A percentile compares a stretch with the other conserved stretches of the same genome.
phyloP scores from a whole-genome alignment of 2,888 invertebrate species.

The Cantharis flavilabris region DNA sequence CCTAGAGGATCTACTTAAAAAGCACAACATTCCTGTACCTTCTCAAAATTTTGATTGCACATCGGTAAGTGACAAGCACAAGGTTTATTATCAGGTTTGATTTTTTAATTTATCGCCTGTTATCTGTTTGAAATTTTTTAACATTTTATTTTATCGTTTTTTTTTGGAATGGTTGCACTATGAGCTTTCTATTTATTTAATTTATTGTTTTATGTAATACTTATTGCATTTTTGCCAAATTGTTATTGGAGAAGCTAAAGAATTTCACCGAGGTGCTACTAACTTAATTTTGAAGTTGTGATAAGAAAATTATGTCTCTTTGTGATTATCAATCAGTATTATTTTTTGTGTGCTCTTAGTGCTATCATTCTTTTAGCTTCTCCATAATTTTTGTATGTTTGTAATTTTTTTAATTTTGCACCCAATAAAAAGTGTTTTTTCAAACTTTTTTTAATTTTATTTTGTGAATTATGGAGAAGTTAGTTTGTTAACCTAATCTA shows the following conservation, averaged over 20 bases:
- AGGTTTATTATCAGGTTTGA: constrained; percentile 2
- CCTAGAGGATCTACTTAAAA: constrained; percentile 50
- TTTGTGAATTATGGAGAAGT: constrained; percentile 47
- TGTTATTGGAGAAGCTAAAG: constrained; percentile 49
- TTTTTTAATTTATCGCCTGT: constrained; percentile 22
- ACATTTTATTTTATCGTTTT: constrained; percentile 8
- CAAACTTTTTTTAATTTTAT: constrained; percentile 39
- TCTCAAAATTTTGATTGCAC: constrained; percentile 29
- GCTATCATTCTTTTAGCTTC: constrained; percentile 54
- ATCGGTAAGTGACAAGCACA: constrained; percentile 41
- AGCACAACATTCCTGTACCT: constrained; percentile 49
- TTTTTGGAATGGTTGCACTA: constrained; percentile 47
- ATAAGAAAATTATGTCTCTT: constrained; percentile 11
- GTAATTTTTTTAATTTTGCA: constrained; percentile 36
- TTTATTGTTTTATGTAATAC: constrained; percentile 30
- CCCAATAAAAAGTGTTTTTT: constrained; percentile 36
- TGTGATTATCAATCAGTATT: constrained; percentile 19
- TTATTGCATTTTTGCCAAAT: constrained; percentile 7
- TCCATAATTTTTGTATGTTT: constrained; percentile 44
- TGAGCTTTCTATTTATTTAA: constrained; percentile 41
- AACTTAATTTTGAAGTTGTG: constrained; percentile 16
- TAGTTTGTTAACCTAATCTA: constrained; percentile 28
- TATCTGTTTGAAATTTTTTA: constrained; percentile 35
- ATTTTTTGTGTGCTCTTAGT: constrained; percentile 42
- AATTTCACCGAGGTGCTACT: constrained; percentile 30